Conservation (phyloP, 1,140 invertebrate species). For the Drosophila erecta region DNA sequence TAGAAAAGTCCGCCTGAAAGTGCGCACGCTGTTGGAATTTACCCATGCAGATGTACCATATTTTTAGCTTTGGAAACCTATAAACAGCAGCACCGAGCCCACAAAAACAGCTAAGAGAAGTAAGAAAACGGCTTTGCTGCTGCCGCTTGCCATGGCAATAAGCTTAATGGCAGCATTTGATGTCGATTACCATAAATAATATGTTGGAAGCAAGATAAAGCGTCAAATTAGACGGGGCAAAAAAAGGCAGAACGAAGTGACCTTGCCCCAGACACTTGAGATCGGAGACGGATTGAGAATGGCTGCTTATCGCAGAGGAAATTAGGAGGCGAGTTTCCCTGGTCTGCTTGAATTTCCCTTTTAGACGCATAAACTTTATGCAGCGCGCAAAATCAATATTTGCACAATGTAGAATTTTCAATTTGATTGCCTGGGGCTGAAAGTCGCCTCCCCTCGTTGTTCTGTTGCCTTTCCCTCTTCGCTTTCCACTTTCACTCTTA, state of each 20-base stretch:
- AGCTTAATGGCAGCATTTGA: conserved; percentile 78
- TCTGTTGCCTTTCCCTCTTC: conserved; percentile 37
- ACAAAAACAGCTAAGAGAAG: conserved; percentile 27
- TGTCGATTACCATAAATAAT: conserved; percentile 80
- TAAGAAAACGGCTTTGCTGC: conserved; percentile 51
- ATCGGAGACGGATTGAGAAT: conserved; percentile 30
- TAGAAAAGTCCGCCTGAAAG: not conserved
- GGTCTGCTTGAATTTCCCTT: conserved; percentile 3
- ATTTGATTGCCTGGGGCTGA: conserved; percentile 48
- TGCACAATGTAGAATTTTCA: conserved; percentile 57
- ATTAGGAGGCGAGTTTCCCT: conserved; percentile 54
- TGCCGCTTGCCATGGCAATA: conserved; percentile 72
- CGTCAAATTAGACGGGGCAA: conserved; percentile 55
- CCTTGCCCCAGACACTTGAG: conserved; percentile 65
- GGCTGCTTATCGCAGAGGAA: conserved; percentile 34
- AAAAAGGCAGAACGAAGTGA: conserved; percentile 10
- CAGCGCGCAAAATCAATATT: conserved; percentile 71
- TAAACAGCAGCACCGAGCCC: conserved; percentile 16
- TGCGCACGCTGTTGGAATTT: conserved; percentile 19
- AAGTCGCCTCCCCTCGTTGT: conserved; percentile 11
- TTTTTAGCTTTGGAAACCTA: conserved; percentile 51
- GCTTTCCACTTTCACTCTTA: conserved; percentile 26
- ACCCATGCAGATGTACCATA: conserved; percentile 18
- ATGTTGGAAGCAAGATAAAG: conserved; percentile 42
- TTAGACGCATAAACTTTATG: conserved; percentile 50